A percentile compares a stretch with the other conserved stretches of the same genome.
phyloP scores from a whole-genome alignment of 2,797 vertebrate genomes.

The Trachops cirrhosus region DNA sequence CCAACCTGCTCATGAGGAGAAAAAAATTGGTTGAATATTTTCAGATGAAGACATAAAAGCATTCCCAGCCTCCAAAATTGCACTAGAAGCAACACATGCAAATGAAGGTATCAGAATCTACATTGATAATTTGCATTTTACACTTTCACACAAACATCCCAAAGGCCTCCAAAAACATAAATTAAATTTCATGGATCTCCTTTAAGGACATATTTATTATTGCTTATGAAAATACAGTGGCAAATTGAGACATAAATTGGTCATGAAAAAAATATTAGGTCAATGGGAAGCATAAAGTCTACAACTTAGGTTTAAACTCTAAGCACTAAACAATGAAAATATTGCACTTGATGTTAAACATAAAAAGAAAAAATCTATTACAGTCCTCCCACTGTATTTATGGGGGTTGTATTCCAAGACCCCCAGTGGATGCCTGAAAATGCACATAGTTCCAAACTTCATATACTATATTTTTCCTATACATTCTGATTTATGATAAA shows the following conservation, averaged over 20 bases:
- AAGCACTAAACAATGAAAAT: neutral
- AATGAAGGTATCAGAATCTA: neutral
- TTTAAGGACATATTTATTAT: conserved; percentile 38
- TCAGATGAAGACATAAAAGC: neutral
- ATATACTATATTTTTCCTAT: neutral
- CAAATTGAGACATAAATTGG: conserved; percentile 56
- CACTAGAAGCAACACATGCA: neutral
- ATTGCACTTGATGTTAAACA: neutral
- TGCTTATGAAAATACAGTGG: conserved; percentile 23
- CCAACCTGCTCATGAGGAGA: neutral
- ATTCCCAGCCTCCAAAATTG: neutral
- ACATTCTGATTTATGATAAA: neutral
- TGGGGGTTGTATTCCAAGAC: neutral
- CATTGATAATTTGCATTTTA: conserved; percentile 57
- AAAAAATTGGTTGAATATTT: neutral
- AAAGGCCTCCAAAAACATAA: conserved; percentile 46
- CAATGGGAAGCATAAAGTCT: neutral
- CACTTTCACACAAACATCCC: conserved; percentile 41
- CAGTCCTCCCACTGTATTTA: neutral
- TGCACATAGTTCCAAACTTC: neutral
- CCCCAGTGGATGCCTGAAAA: too few species aligned
- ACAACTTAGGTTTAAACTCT: conserved; percentile 1
- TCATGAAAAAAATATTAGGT: conserved; percentile 5
- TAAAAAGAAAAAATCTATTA: neutral
- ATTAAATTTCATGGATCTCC: conserved; percentile 55